Evolutionary conservation across 53 echinoderm and acorn worm genomes (phyloP), one percentile per base, ranked within the genome.

Genomic region (Apostichopus leukothele): DNA sequence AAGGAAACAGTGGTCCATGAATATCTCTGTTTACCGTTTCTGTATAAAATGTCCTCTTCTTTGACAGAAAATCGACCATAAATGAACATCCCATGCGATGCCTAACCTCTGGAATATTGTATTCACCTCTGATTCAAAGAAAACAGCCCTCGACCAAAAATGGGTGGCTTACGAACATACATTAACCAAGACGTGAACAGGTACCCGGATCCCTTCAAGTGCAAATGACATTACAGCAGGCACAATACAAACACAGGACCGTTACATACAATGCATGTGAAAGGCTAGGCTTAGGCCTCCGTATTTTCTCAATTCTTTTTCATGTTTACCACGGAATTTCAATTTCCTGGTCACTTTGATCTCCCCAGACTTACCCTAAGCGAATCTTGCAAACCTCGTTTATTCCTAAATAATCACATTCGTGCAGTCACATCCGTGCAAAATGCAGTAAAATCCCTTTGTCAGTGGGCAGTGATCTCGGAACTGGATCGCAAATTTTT

Each of bases 381-480:
- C 67, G 67, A 85, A 66, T 85, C 85, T 85, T 67, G 85, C 67
- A 67, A 67, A 85, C 85, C 71, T 66, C 63, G 85, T 27, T 67
- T 27, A 85, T 85, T 85, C 85, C 85, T 85, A 85, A 63, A 85
- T 85, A 85, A 63, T 85, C 85, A 85, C 85, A 85, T 85, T 85
- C 85, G 85, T 85, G 50, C 51, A 66, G 67, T 85, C 85, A 63
- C 67, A 85, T 85, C 67, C 85, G 67, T 85, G 85, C 67, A 60
- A 85, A 67, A 67, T 67, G 85, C 39, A 67, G 85, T 63, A 85
- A 85, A 85, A 85, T 85, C 85, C 85, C 67, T 85, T 85, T 26
- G 66, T 63, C 57, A 68, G 51, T 67, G 71, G 85, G 85, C 67
- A 85, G 60, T 85, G 85, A 63, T 85, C 66, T 85, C 85, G 85